Evolutionary conservation across 2,113 vertebrate species (phyloP).

Genomic region (Urocolius indicus): DNA sequence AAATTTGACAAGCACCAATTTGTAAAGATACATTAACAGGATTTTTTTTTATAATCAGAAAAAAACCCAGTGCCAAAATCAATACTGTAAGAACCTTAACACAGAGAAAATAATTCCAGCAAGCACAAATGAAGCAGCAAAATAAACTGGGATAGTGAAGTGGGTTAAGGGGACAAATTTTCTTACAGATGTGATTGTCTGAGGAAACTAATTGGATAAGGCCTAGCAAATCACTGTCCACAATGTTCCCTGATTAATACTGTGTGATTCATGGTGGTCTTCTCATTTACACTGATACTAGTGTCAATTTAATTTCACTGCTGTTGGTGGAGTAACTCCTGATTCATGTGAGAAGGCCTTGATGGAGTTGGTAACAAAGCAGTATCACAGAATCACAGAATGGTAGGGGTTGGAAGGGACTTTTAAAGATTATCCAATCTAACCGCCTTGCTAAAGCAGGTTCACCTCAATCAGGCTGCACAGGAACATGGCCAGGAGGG

Average conservation of each 20-base stretch:
- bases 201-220: not conserved
- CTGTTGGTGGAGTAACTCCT: not conserved
- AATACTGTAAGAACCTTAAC: not conserved
- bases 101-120: not conserved
- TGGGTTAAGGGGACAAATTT: not conserved
- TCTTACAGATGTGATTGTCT: not conserved
- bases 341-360: not conserved
- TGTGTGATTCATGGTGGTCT: not conserved
- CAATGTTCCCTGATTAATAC: not conserved
- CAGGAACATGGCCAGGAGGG: no score
- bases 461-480: no score
- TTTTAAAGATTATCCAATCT: no score
- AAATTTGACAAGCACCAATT: not conserved
- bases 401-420: no score
- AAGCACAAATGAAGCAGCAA: not conserved
- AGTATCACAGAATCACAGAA: no score
- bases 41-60: slow-evolving; percentile 13
- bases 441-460: no score
- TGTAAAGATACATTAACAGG: not conserved
- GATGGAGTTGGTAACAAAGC: not conserved
- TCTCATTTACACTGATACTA: not conserved
- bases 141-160: not conserved
- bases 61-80: not conserved
- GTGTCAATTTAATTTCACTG: not conserved
- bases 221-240: not conserved